Base-by-base conservation (phyloP, 2,113 vertebrate genomes). In the Nesoenas mayeri region DNA sequence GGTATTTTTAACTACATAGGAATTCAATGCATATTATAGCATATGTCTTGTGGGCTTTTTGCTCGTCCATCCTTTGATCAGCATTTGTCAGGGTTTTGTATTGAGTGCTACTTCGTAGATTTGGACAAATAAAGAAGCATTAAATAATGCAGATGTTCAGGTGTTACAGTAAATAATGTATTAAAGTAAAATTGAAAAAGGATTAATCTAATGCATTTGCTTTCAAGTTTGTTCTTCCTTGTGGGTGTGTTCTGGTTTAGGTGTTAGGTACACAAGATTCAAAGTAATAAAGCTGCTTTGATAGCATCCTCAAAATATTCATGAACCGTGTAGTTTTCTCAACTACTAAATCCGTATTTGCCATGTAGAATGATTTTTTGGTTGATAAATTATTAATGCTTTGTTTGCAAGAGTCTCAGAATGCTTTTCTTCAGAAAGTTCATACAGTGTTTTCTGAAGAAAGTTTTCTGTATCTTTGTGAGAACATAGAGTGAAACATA, bases 391-490 rank as follows among this genome's bases (percentile, higher is more conserved):
- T 56, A 36, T 62, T 71, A 29, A 62, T 85, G 11, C 67, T 77
- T 70, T 75, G 48, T 92, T 94, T 83, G 22, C 19, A n/a, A 57
- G 88, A 72, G 26, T 58, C 26, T 78, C 60, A 91, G 40, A 57
- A 79, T 62, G 61, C 22, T 89, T 79, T 86, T 84, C 67, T 93
- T 75, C 81, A 50, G 75, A 94, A 93, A 50, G 44, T 86, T 75
- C 65, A n/a, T 53, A 26, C 5, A 50, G 15, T 53, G 20, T 86
- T 58, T 95, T 94, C 92, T 93, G 81, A 95, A 95, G 80, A 66
- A 89, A 85, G 20, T 83, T 90, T 73, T 71, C 15, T 88, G 0
- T 58, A 51, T 24, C 42, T 62, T 50, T 38, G 25, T 56, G 53
- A 48, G 69, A 78, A 42, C 4, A 3, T 54, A 62, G 38, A 36